Evolutionary conservation across 1,140 invertebrate species (phyloP).

Genomic region (Venturia canescens): DNA sequence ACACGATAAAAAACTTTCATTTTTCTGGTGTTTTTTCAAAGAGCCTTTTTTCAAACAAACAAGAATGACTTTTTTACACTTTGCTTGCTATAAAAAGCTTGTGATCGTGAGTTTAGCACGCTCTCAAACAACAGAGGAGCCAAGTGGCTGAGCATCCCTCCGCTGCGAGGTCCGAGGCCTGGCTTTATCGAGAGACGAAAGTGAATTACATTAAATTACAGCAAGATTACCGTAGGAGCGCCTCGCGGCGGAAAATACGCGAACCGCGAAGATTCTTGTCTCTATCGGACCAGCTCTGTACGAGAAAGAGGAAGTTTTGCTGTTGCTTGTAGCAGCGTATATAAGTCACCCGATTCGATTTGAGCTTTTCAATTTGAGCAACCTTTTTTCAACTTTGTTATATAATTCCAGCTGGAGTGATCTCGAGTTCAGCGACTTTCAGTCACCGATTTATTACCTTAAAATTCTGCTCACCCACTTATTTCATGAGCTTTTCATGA

Average conservation of each 20-base stretch:
- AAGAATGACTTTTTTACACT: too few species aligned
- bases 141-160: background rate
- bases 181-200: constrained; percentile 37
- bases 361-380: background rate
- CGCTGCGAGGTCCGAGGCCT: background rate
- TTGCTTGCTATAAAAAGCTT: background rate
- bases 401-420: too few species aligned
- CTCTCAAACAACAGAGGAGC: background rate
- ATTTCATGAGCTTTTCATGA: too few species aligned
- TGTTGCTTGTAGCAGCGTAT: background rate
- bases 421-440: too few species aligned
- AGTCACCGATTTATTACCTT: too few species aligned
- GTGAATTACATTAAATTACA: constrained; percentile 42
- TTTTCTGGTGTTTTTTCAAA: too few species aligned
- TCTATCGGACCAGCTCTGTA: constrained; percentile 6
- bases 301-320: background rate
- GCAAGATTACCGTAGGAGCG: constrained; percentile 12
- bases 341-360: background rate
- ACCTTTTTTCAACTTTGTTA: too few species aligned
- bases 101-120: background rate
- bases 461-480: too few species aligned
- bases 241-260: constrained; percentile 27
- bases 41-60: too few species aligned
- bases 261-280: constrained; percentile 31
- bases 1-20: too few species aligned